Percentiles rank a stretch among this genome's conserved stretches.
These are phyloP conservation scores for Halictus rubicundus DNA, from an alignment of 1,140 invertebrate species.

Conservation along the genomic window DNA sequence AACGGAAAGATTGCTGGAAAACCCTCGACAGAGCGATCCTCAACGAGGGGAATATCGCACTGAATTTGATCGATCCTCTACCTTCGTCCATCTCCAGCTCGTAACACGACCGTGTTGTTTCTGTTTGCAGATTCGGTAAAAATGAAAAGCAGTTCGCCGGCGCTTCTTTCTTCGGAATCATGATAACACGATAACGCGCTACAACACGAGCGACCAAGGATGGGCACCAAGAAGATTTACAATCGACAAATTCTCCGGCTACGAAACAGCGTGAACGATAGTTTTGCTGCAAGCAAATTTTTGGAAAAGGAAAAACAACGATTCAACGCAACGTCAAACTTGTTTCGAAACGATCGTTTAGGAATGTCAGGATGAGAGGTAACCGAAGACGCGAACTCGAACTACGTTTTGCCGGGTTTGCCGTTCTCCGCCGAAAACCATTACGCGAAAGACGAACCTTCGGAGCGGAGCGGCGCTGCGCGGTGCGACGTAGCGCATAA, in stretches of 20 bases:
- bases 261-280: neutral
- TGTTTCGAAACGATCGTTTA: slow-evolving; percentile 69
- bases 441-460: neutral
- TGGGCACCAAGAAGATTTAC: neutral
- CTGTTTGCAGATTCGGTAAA: slow-evolving; percentile 58
- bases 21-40: too few relatives aligned
- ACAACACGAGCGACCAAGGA: neutral
- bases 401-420: neutral
- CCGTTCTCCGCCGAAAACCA: too few relatives aligned
- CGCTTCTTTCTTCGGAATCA: slow-evolving; percentile 44
- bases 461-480: too few relatives aligned
- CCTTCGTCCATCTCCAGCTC: too few relatives aligned
- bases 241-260: neutral
- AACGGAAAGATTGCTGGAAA: too few relatives aligned
- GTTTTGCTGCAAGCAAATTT: neutral
- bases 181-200: slow-evolving; percentile 50
- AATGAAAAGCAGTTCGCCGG: slow-evolving; percentile 60
- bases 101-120: neutral
- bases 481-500: too few relatives aligned
- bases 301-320: neutral
- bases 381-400: slow-evolving; percentile 22
- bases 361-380: slow-evolving; percentile 76
- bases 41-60: too few relatives aligned
- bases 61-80: neutral
- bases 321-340: neutral